Conservation (phyloP, 1,140 invertebrate species). For the Manduca sexta region DNA sequence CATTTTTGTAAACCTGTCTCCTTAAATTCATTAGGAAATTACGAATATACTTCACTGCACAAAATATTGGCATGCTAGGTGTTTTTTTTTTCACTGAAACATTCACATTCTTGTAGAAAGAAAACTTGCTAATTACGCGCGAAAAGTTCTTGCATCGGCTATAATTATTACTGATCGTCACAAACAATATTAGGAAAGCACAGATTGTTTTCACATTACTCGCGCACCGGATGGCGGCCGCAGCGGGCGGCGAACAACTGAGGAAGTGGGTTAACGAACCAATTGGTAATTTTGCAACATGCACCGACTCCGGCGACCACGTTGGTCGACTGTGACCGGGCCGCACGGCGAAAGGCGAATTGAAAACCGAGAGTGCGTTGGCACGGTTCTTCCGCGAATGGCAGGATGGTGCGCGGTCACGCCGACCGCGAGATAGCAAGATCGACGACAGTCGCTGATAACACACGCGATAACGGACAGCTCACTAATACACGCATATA, state of each 20-base stretch:
- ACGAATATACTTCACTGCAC: neutral
- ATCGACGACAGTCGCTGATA: slow-evolving; percentile 60
- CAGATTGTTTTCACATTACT: slow-evolving; percentile 30
- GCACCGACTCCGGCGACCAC: slow-evolving; percentile 32
- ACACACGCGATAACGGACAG: slow-evolving; percentile 46
- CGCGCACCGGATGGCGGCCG: slow-evolving; percentile 26
- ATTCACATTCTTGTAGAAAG: neutral
- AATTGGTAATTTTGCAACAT: slow-evolving; percentile 48
- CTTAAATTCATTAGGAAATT: slow-evolving; percentile 9
- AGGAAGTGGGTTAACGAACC: slow-evolving; percentile 48
- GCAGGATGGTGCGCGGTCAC: slow-evolving; percentile 51
- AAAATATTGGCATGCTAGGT: neutral
- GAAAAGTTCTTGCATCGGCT: too few relatives aligned
- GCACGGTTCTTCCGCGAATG: slow-evolving; percentile 58
- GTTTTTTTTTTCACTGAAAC: neutral
- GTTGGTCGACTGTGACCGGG: slow-evolving; percentile 42
- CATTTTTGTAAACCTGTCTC: slow-evolving; percentile 34
- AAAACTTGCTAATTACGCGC: neutral
- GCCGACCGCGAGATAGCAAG: slow-evolving; percentile 54
- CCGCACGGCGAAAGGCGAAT: slow-evolving; percentile 49
- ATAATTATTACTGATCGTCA: neutral
- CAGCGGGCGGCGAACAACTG: slow-evolving; percentile 16
- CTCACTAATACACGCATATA: slow-evolving; percentile 14
- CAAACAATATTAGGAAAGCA: slow-evolving; percentile 4
- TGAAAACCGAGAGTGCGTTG: slow-evolving; percentile 61